Evolutionary conservation across 2,797 vertebrate species (phyloP), one percentile per base, ranked within the genome.

Genomic region (Tinamus major): DNA sequence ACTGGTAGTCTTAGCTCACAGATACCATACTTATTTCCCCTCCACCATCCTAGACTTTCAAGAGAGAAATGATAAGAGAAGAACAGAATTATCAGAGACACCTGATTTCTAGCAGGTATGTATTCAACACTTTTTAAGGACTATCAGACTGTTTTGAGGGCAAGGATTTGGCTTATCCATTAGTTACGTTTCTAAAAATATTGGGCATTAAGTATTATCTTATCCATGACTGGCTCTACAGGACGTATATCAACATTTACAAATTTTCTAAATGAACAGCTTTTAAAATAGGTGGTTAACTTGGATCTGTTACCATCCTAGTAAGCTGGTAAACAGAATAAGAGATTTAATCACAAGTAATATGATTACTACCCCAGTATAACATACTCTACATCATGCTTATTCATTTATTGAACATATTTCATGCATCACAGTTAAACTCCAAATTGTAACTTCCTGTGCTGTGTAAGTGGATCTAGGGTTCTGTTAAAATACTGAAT

Each of bases 101-200:
- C 35, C 29, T 68, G 51, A 71, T 90, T 94, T 94, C 74, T 79
- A 44, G 48, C 61, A 12, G 0, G 5, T 27, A 79, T 51, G 53
- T 88, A 59, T 63, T 96, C 79, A 90, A 68, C 56, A 61, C 63
- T 77, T 94, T 72, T 76, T 56, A 0, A 13, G 79, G 70, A 46
- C 16, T 93, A 79, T 84, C 79, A 77, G 64, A 26, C 31, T 58
- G 2, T 46, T 95, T 69, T 84, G 77, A 92, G 62, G 55, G 24
- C 61, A 90, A 84, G 55, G 63, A 74, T 87, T 81, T 83, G 51
- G 39, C n/a, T 84, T 93, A 92, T 76, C 82, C 55, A 12, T 72
- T 85, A 94, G 55, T 49, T 64, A 35, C 26, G 51, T 89, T 86
- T 91, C 85, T 92, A 94, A 94, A 96, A 89, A 93, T 94, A 84